Conservation (phyloP, 2,797 vertebrate species). For the Myotis findleyi region DNA sequence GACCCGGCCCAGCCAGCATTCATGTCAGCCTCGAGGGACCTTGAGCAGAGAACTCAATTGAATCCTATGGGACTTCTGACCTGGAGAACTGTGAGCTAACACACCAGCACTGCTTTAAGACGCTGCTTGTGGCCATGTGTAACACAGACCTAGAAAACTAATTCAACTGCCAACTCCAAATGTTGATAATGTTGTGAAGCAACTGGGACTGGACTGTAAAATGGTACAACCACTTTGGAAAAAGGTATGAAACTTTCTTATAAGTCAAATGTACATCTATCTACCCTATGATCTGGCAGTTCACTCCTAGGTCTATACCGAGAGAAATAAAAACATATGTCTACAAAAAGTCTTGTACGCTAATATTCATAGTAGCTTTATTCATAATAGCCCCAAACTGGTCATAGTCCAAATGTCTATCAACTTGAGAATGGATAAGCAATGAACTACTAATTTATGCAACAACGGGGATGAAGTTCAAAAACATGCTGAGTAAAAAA, state of each 20-base stretch:
- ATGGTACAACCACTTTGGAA: not conserved
- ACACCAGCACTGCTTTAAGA: not conserved
- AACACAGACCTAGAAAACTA: not conserved
- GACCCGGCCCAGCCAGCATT: not conserved
- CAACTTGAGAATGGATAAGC: not conserved
- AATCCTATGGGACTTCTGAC: not conserved
- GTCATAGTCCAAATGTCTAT: not conserved
- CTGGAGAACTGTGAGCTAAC: not conserved
- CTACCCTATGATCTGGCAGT: not conserved
- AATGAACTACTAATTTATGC: not conserved
- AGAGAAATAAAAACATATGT: not conserved
- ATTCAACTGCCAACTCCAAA: not conserved
- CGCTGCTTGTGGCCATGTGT: not conserved
- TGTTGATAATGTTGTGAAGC: not conserved
- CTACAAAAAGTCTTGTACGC: not conserved
- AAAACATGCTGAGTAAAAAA: not conserved
- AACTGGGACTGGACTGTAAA: not conserved
- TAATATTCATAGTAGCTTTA: not conserved
- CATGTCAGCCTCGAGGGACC: not conserved
- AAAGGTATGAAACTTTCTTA: constrained; percentile 14
- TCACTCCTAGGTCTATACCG: not conserved
- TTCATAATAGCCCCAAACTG: not conserved
- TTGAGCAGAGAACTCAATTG: not conserved
- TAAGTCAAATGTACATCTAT: not conserved
- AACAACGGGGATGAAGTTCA: not conserved